These are phyloP conservation scores for Kryptolebias marmoratus DNA, from an alignment of 2,113 vertebrate genomes.

Conservation along the genomic window DNA sequence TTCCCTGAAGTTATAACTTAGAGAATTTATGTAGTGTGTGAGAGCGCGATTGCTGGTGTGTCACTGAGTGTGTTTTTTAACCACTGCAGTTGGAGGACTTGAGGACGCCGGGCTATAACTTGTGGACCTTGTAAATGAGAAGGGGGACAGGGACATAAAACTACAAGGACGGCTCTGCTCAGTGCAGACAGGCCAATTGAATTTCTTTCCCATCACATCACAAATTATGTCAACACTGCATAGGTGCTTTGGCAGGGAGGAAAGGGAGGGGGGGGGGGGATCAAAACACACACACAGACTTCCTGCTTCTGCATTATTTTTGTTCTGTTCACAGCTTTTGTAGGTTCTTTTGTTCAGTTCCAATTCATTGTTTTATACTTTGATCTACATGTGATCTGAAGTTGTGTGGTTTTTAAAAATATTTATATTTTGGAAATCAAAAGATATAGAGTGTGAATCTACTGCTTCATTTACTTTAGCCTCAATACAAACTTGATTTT, in stretches of 20 bases:
- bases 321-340: not conserved
- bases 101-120: slow-evolving; percentile 55
- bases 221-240: slow-evolving; percentile 61
- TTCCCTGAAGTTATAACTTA: slow-evolving; percentile 4
- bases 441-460: too few species aligned
- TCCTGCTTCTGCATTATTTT: not conserved
- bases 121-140: slow-evolving; percentile 52
- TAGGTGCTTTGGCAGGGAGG: slow-evolving; percentile 9
- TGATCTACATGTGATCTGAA: too few species aligned
- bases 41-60: not conserved
- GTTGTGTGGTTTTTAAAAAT: too few species aligned
- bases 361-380: too few species aligned
- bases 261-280: not conserved
- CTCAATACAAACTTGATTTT: slow-evolving; percentile 11
- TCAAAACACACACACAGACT: not conserved
- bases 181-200: slow-evolving; percentile 42
- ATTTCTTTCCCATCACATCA: slow-evolving; percentile 34
- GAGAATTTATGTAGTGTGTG: slow-evolving; percentile 18
- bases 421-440: too few species aligned
- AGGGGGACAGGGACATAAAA: slow-evolving; percentile 46
- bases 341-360: not conserved
- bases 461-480: not conserved
- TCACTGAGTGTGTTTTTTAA: slow-evolving; percentile 19
- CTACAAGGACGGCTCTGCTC: slow-evolving; percentile 37
- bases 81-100: slow-evolving; percentile 13